Evolutionary conservation across 1,140 invertebrate genomes (phyloP), one percentile per base, ranked within the genome.

Genomic region (Drosophila bocki): DNA sequence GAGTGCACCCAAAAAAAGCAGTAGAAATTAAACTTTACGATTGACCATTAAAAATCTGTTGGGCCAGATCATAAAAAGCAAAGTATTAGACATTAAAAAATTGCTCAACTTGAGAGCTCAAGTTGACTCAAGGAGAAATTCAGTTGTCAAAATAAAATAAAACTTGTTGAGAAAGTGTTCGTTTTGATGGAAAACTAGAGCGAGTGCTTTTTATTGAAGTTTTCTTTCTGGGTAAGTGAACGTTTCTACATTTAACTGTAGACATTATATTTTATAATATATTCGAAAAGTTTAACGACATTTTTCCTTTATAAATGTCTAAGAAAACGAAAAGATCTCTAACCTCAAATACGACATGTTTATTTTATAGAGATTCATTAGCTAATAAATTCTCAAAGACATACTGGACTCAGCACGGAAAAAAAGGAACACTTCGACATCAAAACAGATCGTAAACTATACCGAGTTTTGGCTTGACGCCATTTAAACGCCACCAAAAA

Each of bases 401-500:
- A 33, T 26, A 33, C 26, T 29, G 26, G 5, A 29, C 5, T 6
- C 26, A 29, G 26, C 26, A 29, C 26, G 6, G 5, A 6, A 29
- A 32, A 15, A n/a, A 29, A 11, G 8, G 0, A 5, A 15, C 17
- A n/a, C 33, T 37, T 4, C n/a, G 26, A n/a, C 17, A 37, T 19
- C 53, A 17, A 29, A 37, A 76, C 33, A 69, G 67, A 77, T 83
- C 71, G 59, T 78, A 87, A 88, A 87, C 76, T 69, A 85, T 64
- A 19, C 44, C 39, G 9, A 26, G 26, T 22, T 12, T 45, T 59
- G 51, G 50, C 35, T 54, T 78, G 77, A 84, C 84, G 84, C 84
- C 84, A 88, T 71, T 88, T 88, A 78, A 87, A 81, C 80, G 84
- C 80, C 78, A 87, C 80, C 59, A 60, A 51, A 39, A 15, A 22